Conservation (phyloP, 2,797 vertebrate species). For the Myripristis jacobus region DNA sequence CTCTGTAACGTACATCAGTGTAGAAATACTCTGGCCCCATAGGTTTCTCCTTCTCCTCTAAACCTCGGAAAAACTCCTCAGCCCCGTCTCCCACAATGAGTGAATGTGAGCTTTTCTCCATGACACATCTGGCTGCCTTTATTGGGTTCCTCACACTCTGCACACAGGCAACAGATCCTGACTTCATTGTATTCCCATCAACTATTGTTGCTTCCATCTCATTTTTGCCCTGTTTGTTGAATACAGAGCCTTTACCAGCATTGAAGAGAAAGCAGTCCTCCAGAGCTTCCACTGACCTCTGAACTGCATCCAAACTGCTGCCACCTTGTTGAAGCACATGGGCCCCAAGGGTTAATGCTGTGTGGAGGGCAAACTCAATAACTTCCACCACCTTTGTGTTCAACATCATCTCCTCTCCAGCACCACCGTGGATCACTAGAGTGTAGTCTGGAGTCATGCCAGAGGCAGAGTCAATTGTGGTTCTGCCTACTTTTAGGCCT, state of each 20-base stretch:
- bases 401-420: conserved; percentile 83
- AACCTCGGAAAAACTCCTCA: conserved; percentile 77
- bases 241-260: conserved; percentile 86
- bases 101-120: conserved; percentile 77
- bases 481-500: conserved; percentile 31
- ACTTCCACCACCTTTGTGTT: conserved; percentile 73
- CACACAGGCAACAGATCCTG: conserved; percentile 85
- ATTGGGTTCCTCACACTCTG: conserved; percentile 78
- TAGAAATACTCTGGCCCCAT: conserved; percentile 81
- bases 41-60: conserved; percentile 65
- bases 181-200: conserved; percentile 76
- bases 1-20: conserved; percentile 79
- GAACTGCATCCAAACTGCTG: conserved; percentile 83
- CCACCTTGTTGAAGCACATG: conserved; percentile 78
- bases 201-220: conserved; percentile 86
- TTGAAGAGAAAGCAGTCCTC: conserved; percentile 88
- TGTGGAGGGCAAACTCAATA: conserved; percentile 83
- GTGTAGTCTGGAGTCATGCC: conserved; percentile 66
- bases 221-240: conserved; percentile 82
- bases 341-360: conserved; percentile 79
- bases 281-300: conserved; percentile 83
- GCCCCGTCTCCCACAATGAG: conserved; percentile 80
- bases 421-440: conserved; percentile 85
- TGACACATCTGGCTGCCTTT: conserved; percentile 76
- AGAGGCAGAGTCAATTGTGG: conserved; percentile 13